Base-by-base conservation (phyloP, 2,797 vertebrate species). In the Tinamus major region DNA sequence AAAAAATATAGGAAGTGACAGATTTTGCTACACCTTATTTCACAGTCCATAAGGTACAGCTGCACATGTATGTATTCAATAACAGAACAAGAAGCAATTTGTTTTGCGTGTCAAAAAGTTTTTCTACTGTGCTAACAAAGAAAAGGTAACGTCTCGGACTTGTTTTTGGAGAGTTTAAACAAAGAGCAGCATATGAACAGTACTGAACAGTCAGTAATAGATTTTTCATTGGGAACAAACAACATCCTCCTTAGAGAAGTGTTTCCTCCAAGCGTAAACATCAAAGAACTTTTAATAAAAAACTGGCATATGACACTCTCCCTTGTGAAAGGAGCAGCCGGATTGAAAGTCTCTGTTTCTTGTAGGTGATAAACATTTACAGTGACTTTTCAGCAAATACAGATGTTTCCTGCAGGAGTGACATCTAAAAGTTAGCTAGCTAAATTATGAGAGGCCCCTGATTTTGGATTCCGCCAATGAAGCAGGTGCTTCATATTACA, bases 211-310 rank as follows among this genome's bases (percentile, higher is more conserved):
- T 59, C 58, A 70, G 33, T 65, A 74, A 79, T 7, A 5, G 68
- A 62, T 85, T 95, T 92, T 94, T 49, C 87, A 81, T 55, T 26
- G 6, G 61, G 41, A 46, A 44, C 3, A 76, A 68, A 55, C 13
- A 31, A 83, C 89, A 58, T 86, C 56, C 31, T 92, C 24, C 67
- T 79, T 37, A 87, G 85, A 93, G 44, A 79, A 86, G 27, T 85
- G 53, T 49, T 91, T 70, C 58, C 39, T 91, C 39, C 58, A n/a
- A 85, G 79, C 64, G 81, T 63, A 89, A 79, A 90, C 41, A 72
- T 85, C 49, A 90, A 94, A 93, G 37, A 76, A 85, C 12, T 94
- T 96, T 79, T 79, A 95, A 86, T 79, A 85, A 91, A 91, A 92
- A 61, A 75, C 29, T 56, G 74, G 56, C 71, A 76, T 33, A 55